Evolutionary conservation across 1,140 invertebrate genomes (phyloP), one percentile per base, ranked within the genome.

Genomic region (Leguminivora glycinivorella): DNA sequence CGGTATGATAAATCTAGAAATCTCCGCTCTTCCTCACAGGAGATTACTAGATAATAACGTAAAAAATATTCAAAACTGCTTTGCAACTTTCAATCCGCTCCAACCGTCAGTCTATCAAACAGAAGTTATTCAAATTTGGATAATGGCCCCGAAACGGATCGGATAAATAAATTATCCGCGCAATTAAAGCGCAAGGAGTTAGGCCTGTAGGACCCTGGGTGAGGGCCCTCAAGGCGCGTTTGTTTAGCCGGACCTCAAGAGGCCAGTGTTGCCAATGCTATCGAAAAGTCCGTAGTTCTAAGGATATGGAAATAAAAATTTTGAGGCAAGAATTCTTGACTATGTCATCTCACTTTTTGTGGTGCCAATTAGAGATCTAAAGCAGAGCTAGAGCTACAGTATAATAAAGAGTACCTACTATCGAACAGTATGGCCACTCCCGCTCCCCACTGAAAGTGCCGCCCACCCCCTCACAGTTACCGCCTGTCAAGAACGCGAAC

Each of bases 81-180:
- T 22, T 56, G 2, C 25, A 56, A 3, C 9, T 10, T 40, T 10
- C 1, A 60, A 60, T 12, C 56, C 10, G 29, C 24, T 26, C 29
- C 12, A 10, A 12, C 3, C 12, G 3, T 56, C 24, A 12, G 52
- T 6, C 47, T 56, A 24, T 56, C 2, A 26, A 60, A 26, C 25
- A 60, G 56, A 29, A 63, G 26, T 17, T 63, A 63, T 29, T 29
- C 26, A 63, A 26, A 26, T 60, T 63, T 63, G 4, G 17, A 31
- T 63, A 63, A 63, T 29, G 24, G 10, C 2, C 19, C 22, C 58
- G 26, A 29, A 63, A 7, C 34, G 29, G 14, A 63, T 34, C 58
- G 58, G 58, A 29, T 63, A 63, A 63, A 63, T 63, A 63, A 63
- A 63, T 63, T 63, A 63, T 29, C 26, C 58, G 58, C 58, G 22